phyloP scores from a whole-genome alignment of 2,113 vertebrate genomes.

The Callaeas wilsoni region DNA sequence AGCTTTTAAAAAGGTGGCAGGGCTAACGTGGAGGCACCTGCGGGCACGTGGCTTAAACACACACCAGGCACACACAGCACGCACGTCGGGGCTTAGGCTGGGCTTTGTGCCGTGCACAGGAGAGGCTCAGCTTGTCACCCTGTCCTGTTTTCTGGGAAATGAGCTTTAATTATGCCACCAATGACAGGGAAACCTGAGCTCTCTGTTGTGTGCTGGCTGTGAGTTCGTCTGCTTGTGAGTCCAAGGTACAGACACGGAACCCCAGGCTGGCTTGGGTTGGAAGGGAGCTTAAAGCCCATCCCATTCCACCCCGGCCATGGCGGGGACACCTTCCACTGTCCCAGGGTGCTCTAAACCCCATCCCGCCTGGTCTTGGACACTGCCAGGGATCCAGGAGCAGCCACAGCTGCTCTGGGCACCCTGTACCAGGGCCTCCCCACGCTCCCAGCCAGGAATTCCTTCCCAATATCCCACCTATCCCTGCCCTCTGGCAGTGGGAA shows the following conservation, averaged over 20 bases:
- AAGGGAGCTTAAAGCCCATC: neutral
- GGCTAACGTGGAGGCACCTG: neutral
- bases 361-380: neutral
- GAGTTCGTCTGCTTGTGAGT: neutral
- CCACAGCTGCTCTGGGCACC: neutral
- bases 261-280: rapidly evolving
- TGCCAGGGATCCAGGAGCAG: neutral
- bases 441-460: neutral
- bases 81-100: neutral
- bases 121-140: neutral
- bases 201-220: rapidly evolving
- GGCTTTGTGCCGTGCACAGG: no score
- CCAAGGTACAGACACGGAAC: rapidly evolving
- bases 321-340: neutral
- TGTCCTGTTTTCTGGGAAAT: neutral
- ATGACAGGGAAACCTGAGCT: neutral
- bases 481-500: neutral
- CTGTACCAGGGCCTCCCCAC: no score
- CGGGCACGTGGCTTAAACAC: neutral
- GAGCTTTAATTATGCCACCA: neutral
- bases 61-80: neutral
- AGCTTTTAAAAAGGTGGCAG: neutral
- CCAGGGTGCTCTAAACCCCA: neutral
- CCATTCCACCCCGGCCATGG: neutral
- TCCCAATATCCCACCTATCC: rapidly evolving